Percentiles rank a stretch among this genome's conserved stretches.
Evolutionary conservation across 2,797 vertebrate genomes (phyloP).

Genomic region (Myoxocephalus aenaeus): DNA sequence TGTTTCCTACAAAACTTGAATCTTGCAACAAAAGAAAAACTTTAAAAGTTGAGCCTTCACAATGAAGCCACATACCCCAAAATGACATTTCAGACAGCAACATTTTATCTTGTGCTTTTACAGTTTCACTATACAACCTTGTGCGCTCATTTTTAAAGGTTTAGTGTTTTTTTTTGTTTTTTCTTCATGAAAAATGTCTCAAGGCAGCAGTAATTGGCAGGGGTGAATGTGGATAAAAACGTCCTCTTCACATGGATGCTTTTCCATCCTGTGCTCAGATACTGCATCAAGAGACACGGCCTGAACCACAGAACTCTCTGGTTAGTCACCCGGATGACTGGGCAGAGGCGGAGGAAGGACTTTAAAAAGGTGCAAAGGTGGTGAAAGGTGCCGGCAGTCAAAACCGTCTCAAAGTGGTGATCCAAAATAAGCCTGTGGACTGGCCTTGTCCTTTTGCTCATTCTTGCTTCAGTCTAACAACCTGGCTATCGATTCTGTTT

Average conservation of each 20-base stretch:
- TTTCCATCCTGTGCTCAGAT: conserved; percentile 60
- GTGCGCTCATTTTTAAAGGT: conserved; percentile 51
- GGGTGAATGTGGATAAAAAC: conserved; percentile 55
- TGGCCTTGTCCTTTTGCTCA: conserved; percentile 54
- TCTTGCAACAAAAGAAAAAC: not conserved
- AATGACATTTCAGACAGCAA: conserved; percentile 23
- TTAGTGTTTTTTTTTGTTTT: conserved; percentile 20
- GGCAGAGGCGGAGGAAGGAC: conserved; percentile 32
- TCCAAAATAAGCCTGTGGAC: conserved; percentile 56
- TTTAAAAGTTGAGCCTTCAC: conserved; percentile 3
- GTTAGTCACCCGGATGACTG: conserved; percentile 59
- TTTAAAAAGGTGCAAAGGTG: conserved; percentile 48
- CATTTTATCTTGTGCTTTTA: conserved; percentile 42
- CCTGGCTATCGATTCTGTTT: conserved; percentile 63
- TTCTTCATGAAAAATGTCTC: conserved; percentile 49
- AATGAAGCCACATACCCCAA: not conserved
- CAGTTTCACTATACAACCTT: conserved; percentile 26
- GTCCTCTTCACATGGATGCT: conserved; percentile 64
- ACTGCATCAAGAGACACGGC: conserved; percentile 58
- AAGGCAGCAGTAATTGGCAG: conserved; percentile 52
- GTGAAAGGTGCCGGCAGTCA: conserved; percentile 64
- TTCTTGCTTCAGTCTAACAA: conserved; percentile 63
- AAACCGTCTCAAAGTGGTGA: conserved; percentile 61
- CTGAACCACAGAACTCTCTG: conserved; percentile 39
- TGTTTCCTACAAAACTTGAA: not conserved